phyloP scores from a whole-genome alignment of 2,113 vertebrate species.

The Ctenomys sociabilis region DNA sequence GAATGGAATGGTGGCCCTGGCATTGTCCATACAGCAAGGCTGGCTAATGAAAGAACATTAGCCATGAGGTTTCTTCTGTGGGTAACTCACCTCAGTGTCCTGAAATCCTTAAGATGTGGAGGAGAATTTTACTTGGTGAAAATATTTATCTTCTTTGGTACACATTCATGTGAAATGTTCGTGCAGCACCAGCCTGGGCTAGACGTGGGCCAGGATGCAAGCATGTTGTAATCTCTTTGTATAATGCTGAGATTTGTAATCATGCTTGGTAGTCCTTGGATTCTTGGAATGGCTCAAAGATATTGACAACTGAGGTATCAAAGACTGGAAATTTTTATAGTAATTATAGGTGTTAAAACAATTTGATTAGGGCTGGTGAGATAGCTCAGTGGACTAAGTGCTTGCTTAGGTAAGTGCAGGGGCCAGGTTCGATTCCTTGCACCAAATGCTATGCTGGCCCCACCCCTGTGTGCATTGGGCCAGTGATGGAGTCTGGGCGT shows the following conservation, averaged over 20 bases:
- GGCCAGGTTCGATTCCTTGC: too few species aligned
- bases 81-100: neutral
- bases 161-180: neutral
- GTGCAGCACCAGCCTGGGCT: neutral
- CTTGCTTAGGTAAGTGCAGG: too few species aligned
- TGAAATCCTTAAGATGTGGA: neutral
- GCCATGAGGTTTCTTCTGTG: neutral
- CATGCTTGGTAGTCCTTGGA: rapidly evolving
- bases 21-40: neutral
- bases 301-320: neutral
- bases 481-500: too few species aligned
- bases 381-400: too few species aligned
- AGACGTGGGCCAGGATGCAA: neutral
- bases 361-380: neutral
- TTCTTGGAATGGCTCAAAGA: neutral
- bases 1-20: neutral
- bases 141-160: neutral
- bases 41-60: neutral
- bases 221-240: neutral
- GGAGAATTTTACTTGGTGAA: neutral
- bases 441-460: too few species aligned
- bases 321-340: neutral
- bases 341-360: neutral
- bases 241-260: neutral
- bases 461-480: too few species aligned